Evolutionary conservation across 2,888 invertebrate genomes (phyloP), one percentile per base, ranked within the genome.

Genomic region (Lutraria lutraria): DNA sequence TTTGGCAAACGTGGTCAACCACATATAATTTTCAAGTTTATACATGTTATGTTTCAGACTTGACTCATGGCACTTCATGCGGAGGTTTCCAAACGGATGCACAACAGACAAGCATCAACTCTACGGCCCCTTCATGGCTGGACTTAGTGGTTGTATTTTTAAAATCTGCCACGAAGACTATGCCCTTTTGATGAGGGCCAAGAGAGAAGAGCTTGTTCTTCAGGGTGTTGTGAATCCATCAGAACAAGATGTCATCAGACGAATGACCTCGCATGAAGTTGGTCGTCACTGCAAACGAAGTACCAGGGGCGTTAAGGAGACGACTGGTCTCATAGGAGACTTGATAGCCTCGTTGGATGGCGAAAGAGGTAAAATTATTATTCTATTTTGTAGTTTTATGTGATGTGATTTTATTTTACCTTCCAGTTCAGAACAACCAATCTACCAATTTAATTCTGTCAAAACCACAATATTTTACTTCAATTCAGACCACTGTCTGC

Each of bases 61-160:
- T 21, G 93, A 93, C 85, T 83, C 88, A 4, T 93, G 93, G 91
- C 92, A 93, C 83, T 93, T 93, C 83, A 93, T 93, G 89, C 82
- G 92, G 21, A 54, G 92, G 3, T 79, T 92, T 31, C 72, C 91
- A 10, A 29, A 34, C 29, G 88, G 90, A 8, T 89, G 89, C 52
- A 88, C 90, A 60, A 90, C 92, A 31, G 93, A 92, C 29, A 54
- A 83, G 21, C 93, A 92, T 68, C 91, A 79, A 21, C 86, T 91
- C 12, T 92, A 90, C 56, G 87, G 85, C 10, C 56, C 72, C 21
- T 93, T 93, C 87, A 93, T 93, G 93, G 72, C 60, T 3, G 81
- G 85, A 8, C 88, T 93, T 0, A 87, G 87, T 21, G 68, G 84
- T 6, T 90, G 89, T 83, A 92, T 93, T 76, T 94, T 93, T 80